Evolutionary conservation across 2,888 invertebrate genomes (phyloP).

Genomic region (Omphaloscelis lunosa): DNA sequence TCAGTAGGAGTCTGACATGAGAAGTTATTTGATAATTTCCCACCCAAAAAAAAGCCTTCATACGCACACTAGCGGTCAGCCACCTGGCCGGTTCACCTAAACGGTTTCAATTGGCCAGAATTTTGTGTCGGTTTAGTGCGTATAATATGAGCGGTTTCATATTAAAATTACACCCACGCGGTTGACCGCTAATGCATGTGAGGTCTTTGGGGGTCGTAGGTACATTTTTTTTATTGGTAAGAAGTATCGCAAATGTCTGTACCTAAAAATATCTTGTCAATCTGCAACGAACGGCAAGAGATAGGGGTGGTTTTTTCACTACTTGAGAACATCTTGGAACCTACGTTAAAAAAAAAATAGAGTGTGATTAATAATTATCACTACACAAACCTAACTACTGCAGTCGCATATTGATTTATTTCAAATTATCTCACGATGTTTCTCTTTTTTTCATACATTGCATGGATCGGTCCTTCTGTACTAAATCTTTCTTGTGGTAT

Average conservation of each 20-base stretch:
- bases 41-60: too few species aligned
- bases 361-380: too few species aligned
- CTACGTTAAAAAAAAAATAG: too few species aligned
- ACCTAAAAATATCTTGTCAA: not conserved
- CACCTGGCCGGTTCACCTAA: not conserved
- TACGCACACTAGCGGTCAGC: not conserved
- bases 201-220: not conserved
- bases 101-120: not conserved
- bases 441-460: not conserved
- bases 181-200: not conserved
- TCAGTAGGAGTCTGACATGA: too few species aligned
- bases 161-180: not conserved
- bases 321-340: not conserved
- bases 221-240: not conserved
- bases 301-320: not conserved
- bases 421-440: not conserved
- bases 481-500: not conserved
- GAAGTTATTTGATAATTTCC: too few species aligned
- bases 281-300: not conserved
- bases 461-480: slow-evolving; percentile 10
- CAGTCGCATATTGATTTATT: not conserved
- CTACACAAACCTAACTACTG: not conserved
- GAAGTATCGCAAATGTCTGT: not conserved
- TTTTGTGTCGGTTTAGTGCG: not conserved
- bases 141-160: not conserved